Evolutionary conservation across 2,888 invertebrate genomes (phyloP), one percentile per base, ranked within the genome.

Genomic region (Leptinotarsa juncta): DNA sequence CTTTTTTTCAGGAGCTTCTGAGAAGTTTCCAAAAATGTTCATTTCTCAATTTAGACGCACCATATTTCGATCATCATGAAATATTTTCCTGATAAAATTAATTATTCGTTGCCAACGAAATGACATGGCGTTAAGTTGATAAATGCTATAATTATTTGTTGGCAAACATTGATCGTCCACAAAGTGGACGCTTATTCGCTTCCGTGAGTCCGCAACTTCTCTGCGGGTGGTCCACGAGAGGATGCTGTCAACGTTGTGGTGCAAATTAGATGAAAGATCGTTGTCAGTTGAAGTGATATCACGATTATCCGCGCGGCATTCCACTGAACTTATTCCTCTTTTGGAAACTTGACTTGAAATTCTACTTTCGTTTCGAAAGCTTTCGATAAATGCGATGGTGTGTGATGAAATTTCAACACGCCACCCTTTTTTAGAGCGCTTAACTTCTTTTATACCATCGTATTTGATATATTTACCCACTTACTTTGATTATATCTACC

Each of bases 251-350:
- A 20, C 57, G 57, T 23, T 53, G 26, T 20, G 23, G 12, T 15
- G 57, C 57, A 57, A 57, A 57, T 57, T 57, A 57, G 57, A 57
- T 57, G 57, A 57, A 23, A 57, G 57, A 57, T 57, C 57, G 57
- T 57, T 57, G 57, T 57, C 57, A 57, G 57, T 57, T 57, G 57
- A 57, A 57, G 57, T 57, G 57, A 57, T 57, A 57, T 57, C 57
- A 23, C 57, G 57, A 57, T 23, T 57, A 57, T 57, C 57, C 1
- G 20, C 23, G 57, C 20, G 26, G 57, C 14, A 15, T 20, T 57
- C 20, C 23, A 14, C 20, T 20, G 57, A 57, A 23, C 15, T 16
- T 57, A 3, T 15, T 57, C 57, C 57, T 57, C 15, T 57, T 57
- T 57, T 23, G 57, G 57, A 57, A 57, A 15, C 57, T 57, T 53